These are phyloP conservation scores for Lithosia quadra DNA, from an alignment of 2,888 invertebrate genomes.

Conservation along the genomic window DNA sequence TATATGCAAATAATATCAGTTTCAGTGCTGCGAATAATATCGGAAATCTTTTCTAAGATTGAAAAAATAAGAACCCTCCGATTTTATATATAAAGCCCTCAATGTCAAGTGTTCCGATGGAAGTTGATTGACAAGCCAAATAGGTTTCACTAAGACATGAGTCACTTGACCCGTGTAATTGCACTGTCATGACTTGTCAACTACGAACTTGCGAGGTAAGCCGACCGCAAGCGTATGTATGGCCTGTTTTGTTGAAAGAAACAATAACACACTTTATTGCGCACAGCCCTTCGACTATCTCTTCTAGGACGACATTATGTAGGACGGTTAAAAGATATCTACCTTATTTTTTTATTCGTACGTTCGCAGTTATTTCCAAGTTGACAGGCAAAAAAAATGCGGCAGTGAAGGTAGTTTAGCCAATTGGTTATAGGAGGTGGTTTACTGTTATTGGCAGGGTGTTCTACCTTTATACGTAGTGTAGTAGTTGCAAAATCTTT, in stretches of 20 bases:
- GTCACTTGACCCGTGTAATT: conserved; percentile 19
- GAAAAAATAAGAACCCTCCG: background rate
- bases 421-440: background rate
- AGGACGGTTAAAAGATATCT: background rate
- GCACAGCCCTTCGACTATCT: background rate
- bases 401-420: background rate
- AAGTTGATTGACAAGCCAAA: conserved; percentile 13
- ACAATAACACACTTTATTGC: background rate
- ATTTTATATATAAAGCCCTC: background rate
- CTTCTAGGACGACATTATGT: background rate
- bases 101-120: background rate
- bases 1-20: background rate
- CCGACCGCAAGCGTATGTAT: background rate
- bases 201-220: background rate
- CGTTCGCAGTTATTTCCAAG: background rate
- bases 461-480: background rate
- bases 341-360: background rate
- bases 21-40: too few species aligned
- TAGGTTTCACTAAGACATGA: conserved; percentile 11
- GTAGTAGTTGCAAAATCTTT: background rate
- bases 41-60: background rate
- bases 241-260: background rate
- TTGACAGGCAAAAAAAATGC: conserved; percentile 1
- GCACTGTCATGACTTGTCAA: conserved; percentile 4
- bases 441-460: background rate